Conservation (phyloP, 2,797 vertebrate species). For the Knipowitschia caucasica region DNA sequence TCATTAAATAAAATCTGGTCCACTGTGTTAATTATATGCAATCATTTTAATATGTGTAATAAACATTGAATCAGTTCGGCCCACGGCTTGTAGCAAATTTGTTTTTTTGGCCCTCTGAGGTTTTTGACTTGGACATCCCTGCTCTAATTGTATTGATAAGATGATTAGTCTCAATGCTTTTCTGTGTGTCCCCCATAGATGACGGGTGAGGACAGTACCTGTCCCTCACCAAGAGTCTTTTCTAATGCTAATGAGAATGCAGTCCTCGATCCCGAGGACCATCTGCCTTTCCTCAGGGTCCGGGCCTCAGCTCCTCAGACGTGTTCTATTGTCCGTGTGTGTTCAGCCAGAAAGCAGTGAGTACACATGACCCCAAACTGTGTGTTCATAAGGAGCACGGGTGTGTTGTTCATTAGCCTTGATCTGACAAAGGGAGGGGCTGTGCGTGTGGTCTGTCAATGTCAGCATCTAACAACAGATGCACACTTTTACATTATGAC, state of each 20-base stretch:
- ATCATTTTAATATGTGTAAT: no score
- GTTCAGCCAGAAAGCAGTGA: constrained; percentile 71
- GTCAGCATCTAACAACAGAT: constrained; percentile 20
- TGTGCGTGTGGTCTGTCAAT: constrained; percentile 55
- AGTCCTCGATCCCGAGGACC: constrained; percentile 60
- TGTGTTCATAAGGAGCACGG: constrained; percentile 48
- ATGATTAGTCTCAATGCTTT: no score
- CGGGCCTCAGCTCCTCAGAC: constrained; percentile 69
- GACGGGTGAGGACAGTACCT: constrained; percentile 61
- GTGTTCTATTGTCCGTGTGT: constrained; percentile 68
- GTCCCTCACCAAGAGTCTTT: constrained; percentile 61
- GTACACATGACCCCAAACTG: constrained; percentile 56
- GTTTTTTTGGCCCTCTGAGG: no score
- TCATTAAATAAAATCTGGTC: no score
- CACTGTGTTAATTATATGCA: no score
- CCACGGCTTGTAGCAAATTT: no score
- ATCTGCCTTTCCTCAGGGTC: constrained; percentile 71
- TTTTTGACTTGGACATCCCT: no score
- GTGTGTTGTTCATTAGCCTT: constrained; percentile 65
- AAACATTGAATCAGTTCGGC: no score
- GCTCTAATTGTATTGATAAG: no score
- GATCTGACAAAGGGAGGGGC: constrained; percentile 47
- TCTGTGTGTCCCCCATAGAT: constrained; percentile 50
- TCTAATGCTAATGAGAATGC: constrained; percentile 70
- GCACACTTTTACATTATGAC: no score